phyloP scores from a whole-genome alignment of 2,113 vertebrate genomes.

The Xyliphius kryptos region DNA sequence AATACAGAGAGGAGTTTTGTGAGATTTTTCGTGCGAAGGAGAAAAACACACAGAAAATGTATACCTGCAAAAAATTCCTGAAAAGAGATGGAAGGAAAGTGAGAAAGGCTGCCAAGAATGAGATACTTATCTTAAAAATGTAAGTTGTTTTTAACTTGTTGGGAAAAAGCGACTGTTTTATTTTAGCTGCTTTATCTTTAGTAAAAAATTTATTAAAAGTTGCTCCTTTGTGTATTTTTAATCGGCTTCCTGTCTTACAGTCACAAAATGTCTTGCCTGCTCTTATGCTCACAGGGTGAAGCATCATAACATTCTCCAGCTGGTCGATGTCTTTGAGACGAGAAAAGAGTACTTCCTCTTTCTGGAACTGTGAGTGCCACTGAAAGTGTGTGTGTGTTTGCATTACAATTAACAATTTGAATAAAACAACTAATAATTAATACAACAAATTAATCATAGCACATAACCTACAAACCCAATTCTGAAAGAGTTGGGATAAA shows the following conservation, averaged over 20 bases:
- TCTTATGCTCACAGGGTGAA: slow-evolving; percentile 86
- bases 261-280: no score
- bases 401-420: no score
- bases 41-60: slow-evolving; percentile 88
- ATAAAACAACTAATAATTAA: no score
- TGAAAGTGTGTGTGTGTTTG: no score
- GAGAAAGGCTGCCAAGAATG: slow-evolving; percentile 95
- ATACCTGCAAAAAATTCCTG: slow-evolving; percentile 97
- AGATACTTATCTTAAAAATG: slow-evolving; percentile 98
- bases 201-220: no score
- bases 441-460: no score
- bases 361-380: slow-evolving; percentile 97
- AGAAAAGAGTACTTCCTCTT: slow-evolving; percentile 98
- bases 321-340: slow-evolving; percentile 95
- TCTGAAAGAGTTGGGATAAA: no score
- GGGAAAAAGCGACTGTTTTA: no score
- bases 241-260: no score
- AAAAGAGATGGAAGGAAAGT: slow-evolving; percentile 96
- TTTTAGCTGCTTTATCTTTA: no score
- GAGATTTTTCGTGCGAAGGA: slow-evolving; percentile 98
- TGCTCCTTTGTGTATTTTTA: no score
- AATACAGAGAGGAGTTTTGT: slow-evolving; percentile 97
- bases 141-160: slow-evolving; percentile 48
- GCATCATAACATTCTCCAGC: slow-evolving; percentile 93
- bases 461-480: no score